These are phyloP conservation scores for Centroberyx gerrardi DNA, from an alignment of 2,797 vertebrate species.

Conservation along the genomic window DNA sequence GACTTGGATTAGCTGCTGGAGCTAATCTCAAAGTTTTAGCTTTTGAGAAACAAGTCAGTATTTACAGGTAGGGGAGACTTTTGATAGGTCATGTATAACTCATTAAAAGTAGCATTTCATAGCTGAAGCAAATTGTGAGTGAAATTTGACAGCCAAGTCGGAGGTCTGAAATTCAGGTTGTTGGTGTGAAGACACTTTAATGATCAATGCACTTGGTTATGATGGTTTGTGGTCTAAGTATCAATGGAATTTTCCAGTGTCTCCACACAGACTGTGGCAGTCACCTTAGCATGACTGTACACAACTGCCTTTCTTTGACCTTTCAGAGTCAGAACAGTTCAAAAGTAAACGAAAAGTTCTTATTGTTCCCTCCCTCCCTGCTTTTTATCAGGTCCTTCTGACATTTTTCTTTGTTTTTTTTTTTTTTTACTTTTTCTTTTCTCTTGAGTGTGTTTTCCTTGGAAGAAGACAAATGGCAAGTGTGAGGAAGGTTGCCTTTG, in stretches of 20 bases:
- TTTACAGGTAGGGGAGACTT: background rate
- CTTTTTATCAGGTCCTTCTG: slow-evolving; percentile 78
- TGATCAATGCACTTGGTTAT: slow-evolving; percentile 58
- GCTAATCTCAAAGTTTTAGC: background rate
- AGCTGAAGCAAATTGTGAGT: slow-evolving; percentile 22
- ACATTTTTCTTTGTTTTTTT: slow-evolving; percentile 72
- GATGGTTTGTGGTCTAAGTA: slow-evolving; percentile 57
- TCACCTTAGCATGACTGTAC: slow-evolving; percentile 59
- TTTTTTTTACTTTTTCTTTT: slow-evolving; percentile 54
- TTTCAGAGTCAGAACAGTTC: slow-evolving; percentile 66
- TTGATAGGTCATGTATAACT: slow-evolving; percentile 30
- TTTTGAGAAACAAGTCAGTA: background rate
- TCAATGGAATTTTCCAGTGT: slow-evolving; percentile 73
- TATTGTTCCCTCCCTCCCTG: slow-evolving; percentile 75
- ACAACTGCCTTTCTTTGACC: slow-evolving; percentile 69
- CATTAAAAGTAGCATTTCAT: slow-evolving; percentile 29
- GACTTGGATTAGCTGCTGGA: background rate
- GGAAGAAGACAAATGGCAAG: slow-evolving; percentile 76
- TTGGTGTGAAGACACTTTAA: slow-evolving; percentile 44
- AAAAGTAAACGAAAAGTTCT: slow-evolving; percentile 72
- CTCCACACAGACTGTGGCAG: slow-evolving; percentile 32
- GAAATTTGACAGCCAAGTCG: slow-evolving; percentile 43
- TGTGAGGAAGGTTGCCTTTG: slow-evolving; percentile 73
- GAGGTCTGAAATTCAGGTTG: slow-evolving; percentile 47
- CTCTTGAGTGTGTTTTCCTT: slow-evolving; percentile 72